A percentile compares a stretch with the other conserved stretches of the same genome.
Evolutionary conservation across 2,797 vertebrate species (phyloP).

Genomic region (Gymnoscopelus braueri): DNA sequence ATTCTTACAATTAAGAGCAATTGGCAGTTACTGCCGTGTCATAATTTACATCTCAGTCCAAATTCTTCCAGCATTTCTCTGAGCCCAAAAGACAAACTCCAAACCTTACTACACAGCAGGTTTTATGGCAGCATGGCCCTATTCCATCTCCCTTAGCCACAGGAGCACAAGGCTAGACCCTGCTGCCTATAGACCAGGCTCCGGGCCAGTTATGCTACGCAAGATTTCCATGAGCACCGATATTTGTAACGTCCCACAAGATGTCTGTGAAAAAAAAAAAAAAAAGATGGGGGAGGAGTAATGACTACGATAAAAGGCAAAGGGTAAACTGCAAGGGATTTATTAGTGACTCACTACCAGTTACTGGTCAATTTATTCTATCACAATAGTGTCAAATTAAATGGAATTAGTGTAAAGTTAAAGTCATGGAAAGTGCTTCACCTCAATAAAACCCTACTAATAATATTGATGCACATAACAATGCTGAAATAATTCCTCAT

Average conservation of each 20-base stretch:
- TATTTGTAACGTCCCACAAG: slow-evolving; percentile 76
- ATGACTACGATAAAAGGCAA: slow-evolving; percentile 12
- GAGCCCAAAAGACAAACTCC: slow-evolving; percentile 56
- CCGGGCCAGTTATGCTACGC: slow-evolving; percentile 76
- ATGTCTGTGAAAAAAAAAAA: slow-evolving; percentile 35
- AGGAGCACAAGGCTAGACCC: slow-evolving; percentile 60
- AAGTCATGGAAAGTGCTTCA: too few species aligned
- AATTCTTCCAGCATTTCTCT: slow-evolving; percentile 22
- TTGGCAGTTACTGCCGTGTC: background rate
- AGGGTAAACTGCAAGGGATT: background rate
- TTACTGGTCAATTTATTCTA: background rate
- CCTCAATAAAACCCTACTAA: too few species aligned
- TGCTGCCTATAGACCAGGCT: slow-evolving; percentile 65
- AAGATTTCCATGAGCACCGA: slow-evolving; percentile 90
- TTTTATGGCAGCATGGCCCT: slow-evolving; percentile 54
- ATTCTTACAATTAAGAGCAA: background rate
- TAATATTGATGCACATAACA: too few species aligned
- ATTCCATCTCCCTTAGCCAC: slow-evolving; percentile 59
- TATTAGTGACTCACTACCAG: background rate
- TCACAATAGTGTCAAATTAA: slow-evolving; percentile 3
- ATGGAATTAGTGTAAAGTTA: slow-evolving; percentile 5
- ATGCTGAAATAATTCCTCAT: too few species aligned
- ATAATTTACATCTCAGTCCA: slow-evolving; percentile 49
- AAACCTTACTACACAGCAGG: slow-evolving; percentile 50
- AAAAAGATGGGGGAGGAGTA: slow-evolving; percentile 11